Percentiles rank a stretch among this genome's conserved stretches.
Conservation (phyloP, 1,140 invertebrate genomes). For the Ceratoteleas bidentatus region DNA sequence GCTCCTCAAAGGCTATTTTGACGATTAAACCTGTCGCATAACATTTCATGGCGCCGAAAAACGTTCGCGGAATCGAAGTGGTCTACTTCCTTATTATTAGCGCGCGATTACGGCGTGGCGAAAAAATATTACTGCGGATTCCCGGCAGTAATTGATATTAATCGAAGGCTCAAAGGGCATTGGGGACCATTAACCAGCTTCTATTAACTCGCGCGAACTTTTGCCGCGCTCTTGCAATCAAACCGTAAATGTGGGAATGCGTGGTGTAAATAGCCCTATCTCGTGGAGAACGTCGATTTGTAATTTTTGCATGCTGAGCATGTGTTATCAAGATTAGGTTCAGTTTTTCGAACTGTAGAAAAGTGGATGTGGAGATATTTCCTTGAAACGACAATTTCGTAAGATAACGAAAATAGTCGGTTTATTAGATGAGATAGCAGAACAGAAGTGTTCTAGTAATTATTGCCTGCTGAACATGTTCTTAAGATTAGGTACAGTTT, state of each 20-base stretch:
- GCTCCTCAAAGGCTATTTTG: no score
- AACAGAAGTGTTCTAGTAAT: no score
- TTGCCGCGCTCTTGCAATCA: background rate
- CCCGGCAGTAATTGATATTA: constrained; percentile 14
- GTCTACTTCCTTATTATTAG: constrained; percentile 29
- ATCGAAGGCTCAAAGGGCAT: constrained; percentile 13
- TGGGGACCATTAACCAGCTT: constrained; percentile 1
- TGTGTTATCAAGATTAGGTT: background rate
- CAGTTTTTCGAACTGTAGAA: no score
- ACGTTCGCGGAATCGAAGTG: constrained; percentile 12
- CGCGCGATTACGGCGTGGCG: background rate
- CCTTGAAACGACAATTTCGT: no score
- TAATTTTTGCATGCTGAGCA: background rate
- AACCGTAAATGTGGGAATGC: background rate
- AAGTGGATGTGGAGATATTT: no score
- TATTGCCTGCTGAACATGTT: background rate
- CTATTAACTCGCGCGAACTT: background rate
- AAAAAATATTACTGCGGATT: constrained; percentile 16
- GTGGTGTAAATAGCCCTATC: background rate
- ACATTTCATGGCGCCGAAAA: constrained; percentile 7
- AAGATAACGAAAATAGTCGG: no score
- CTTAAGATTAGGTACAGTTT: no score
- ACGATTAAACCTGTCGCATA: background rate
- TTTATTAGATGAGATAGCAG: no score
- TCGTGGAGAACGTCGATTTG: background rate